phyloP scores from a whole-genome alignment of 2,797 vertebrate species.

The Premnoplex brunnescens region DNA sequence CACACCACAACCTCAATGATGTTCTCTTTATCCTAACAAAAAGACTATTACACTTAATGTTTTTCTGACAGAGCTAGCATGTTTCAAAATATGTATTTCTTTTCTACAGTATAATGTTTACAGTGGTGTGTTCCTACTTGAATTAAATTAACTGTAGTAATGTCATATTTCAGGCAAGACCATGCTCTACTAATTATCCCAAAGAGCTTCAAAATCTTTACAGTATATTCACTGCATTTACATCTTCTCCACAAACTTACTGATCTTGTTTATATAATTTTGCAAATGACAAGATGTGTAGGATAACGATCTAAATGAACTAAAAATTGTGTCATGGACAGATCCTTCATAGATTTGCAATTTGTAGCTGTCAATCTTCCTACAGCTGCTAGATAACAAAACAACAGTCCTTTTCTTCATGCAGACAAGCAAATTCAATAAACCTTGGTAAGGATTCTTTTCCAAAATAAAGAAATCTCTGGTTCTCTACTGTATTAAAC shows the following conservation, averaged over 20 bases:
- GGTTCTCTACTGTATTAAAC: conserved; percentile 17
- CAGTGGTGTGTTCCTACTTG: neutral
- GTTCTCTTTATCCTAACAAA: conserved; percentile 73
- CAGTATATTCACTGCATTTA: conserved; percentile 36
- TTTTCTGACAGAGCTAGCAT: conserved; percentile 42
- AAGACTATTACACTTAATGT: conserved; percentile 56
- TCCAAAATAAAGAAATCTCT: conserved; percentile 23
- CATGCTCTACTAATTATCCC: conserved; percentile 29
- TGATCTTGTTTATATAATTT: conserved; percentile 59
- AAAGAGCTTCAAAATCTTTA: conserved; percentile 33
- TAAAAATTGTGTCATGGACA: conserved; percentile 50
- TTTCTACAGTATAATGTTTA: conserved; percentile 8
- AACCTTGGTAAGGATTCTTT: conserved; percentile 51
- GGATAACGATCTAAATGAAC: conserved; percentile 58
- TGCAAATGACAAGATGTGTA: conserved; percentile 46
- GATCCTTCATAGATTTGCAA: conserved; percentile 61
- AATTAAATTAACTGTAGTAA: conserved; percentile 28
- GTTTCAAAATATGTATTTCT: conserved; percentile 50
- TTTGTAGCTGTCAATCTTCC: conserved; percentile 70
- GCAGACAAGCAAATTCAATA: conserved; percentile 72
- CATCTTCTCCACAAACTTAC: conserved; percentile 29
- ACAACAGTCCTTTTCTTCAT: conserved; percentile 74
- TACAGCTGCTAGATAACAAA: conserved; percentile 74
- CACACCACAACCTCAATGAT: conserved; percentile 71
- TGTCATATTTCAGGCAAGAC: neutral